Conservation (phyloP, 1,140 invertebrate species). For the Acyrthosiphon pisum region DNA sequence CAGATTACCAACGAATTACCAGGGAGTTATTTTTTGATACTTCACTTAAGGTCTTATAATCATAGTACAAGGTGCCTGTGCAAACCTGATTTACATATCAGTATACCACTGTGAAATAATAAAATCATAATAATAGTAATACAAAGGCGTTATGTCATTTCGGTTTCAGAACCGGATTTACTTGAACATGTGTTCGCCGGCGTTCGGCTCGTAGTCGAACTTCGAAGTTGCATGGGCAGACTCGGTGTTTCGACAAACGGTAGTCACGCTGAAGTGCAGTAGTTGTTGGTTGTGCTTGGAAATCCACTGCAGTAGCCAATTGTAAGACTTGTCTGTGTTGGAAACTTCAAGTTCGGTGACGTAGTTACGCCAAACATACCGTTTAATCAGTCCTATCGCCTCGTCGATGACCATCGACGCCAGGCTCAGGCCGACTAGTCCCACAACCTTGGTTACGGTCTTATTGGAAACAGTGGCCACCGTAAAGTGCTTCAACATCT, state of each 20-base stretch:
- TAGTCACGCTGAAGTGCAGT: not conserved
- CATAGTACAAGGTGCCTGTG: too few species aligned
- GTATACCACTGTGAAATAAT: too few species aligned
- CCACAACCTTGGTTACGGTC: not conserved
- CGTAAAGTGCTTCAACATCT: not conserved
- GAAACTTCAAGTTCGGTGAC: conserved; percentile 2
- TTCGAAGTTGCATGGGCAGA: not conserved
- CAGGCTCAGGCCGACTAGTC: not conserved
- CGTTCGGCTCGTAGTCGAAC: not conserved
- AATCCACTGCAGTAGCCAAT: conserved; percentile 16
- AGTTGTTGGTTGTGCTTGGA: not conserved
- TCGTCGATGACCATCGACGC: not conserved
- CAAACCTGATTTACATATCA: too few species aligned
- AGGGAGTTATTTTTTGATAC: too few species aligned
- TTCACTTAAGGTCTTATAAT: too few species aligned
- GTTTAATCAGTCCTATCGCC: not conserved
- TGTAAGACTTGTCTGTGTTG: not conserved
- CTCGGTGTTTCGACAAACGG: not conserved
- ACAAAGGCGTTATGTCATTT: not conserved
- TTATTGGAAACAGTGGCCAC: not conserved
- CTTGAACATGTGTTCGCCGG: conserved; percentile 26
- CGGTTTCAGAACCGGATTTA: not conserved
- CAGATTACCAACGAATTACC: too few species aligned
- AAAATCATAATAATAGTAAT: too few species aligned
- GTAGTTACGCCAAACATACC: not conserved